A percentile compares a stretch with the other conserved stretches of the same genome.
phyloP scores from a whole-genome alignment of 2,888 invertebrate genomes.

The Tetheella fluctuosa region DNA sequence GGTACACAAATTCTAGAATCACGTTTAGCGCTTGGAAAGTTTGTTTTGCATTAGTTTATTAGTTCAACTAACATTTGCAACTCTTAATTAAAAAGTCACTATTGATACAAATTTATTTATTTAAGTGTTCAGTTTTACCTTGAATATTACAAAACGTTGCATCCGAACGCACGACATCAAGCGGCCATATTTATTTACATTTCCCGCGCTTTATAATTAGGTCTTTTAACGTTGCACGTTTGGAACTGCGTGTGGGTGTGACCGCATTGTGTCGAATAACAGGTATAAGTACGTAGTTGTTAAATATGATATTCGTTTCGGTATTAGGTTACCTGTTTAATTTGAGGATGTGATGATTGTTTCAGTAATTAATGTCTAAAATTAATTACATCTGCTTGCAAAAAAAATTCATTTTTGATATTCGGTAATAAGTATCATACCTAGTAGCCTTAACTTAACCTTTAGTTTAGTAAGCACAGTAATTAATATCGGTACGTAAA shows the following conservation, averaged over 20 bases:
- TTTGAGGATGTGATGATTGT: neutral
- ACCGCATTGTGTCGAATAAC: slow-evolving; percentile 8
- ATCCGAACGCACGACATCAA: neutral
- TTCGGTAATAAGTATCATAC: no score
- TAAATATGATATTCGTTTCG: neutral
- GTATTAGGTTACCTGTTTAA: neutral
- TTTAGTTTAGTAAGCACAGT: no score
- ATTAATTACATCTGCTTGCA: no score
- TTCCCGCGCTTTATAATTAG: slow-evolving; percentile 8
- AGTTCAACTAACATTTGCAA: neutral
- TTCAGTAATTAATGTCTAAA: neutral
- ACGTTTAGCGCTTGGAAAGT: no score
- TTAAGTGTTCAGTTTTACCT: neutral
- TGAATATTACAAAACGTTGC: neutral
- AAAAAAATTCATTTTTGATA: no score
- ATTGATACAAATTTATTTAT: neutral
- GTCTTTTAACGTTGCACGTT: slow-evolving; percentile 1
- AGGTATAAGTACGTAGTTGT: neutral
- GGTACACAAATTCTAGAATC: no score
- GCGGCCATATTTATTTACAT: slow-evolving; percentile 8
- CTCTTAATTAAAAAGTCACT: neutral
- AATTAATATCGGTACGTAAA: no score
- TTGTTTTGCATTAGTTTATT: no score
- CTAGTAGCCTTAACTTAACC: no score
- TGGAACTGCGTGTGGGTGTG: neutral